Evolutionary conservation across 92 coral and sea anemone genomes (phyloP), one percentile per base, ranked within the genome.

Genomic region (Zoanthus gigantus): DNA sequence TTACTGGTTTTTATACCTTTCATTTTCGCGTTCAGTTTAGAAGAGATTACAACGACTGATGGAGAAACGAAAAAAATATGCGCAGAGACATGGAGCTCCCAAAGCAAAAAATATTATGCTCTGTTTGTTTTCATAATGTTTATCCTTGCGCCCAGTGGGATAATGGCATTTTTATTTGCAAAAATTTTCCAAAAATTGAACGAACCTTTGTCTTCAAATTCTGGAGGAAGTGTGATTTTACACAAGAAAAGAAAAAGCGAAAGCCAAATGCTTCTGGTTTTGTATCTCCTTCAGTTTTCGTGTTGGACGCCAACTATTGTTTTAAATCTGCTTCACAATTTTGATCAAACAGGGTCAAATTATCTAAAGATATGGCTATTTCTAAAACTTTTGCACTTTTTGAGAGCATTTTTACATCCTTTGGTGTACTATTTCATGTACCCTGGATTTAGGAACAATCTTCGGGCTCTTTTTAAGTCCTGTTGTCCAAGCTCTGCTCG

Each of bases 181-280:
- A 93, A 88, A 88, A 90, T 93, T 3, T 63, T 89, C 9, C 88
- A 73, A 76, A 94, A 93, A 77, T 83, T 94, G 57, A 78, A 82
- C 42, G 91, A 81, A 18, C 92, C 98, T 16, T 87, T 94, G 42
- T 87, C 94, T 16, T 84, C 96, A 17, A 77, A 92, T 4, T 96
- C 99, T 52, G 99, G 99, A 45, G 99, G 99, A 47, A 95, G 90
- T 75, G 97, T 93, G n/a, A 85, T 96, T 53, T 96, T 96, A 37
- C 85, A 82, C 61, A 89, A 87, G 78, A 96, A 90, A 73, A 86
- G 99, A 72, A 92, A 81, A 54, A 76, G 79, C 46, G 87, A 90
- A 80, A 88, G 91, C 6, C 74, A 79, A 46, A 74, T 91, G 95
- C 65, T 95, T 44, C 76, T 93, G 10, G 61, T 74, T 9, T 42